phyloP scores from a whole-genome alignment of 2,888 invertebrate species.

The Dyspetes luteomarginatus region DNA sequence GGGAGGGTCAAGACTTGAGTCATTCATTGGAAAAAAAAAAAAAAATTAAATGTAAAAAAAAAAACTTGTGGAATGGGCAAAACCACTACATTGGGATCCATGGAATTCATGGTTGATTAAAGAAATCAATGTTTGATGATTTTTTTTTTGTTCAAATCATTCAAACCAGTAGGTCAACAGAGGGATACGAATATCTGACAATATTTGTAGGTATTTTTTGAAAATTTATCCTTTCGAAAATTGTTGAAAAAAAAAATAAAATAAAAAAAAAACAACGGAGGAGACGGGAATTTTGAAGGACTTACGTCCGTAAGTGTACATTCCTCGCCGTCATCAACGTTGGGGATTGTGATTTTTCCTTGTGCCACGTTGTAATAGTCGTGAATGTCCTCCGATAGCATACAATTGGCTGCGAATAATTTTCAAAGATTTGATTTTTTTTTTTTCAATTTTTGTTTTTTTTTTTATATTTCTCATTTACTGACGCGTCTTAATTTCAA shows the following conservation, averaged over 20 bases:
- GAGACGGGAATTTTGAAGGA: slow-evolving; percentile 76
- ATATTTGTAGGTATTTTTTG: background rate
- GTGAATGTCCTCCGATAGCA: slow-evolving; percentile 94
- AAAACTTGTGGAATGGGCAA: slow-evolving; percentile 45
- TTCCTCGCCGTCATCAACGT: slow-evolving; percentile 98
- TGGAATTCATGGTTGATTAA: background rate
- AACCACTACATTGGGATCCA: slow-evolving; percentile 33
- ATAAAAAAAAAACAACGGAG: background rate
- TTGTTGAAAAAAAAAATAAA: slow-evolving; percentile 46
- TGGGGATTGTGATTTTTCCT: slow-evolving; percentile 98
- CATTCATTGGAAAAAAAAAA: too few relatives aligned
- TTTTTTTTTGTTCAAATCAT: background rate
- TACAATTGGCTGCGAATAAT: slow-evolving; percentile 88
- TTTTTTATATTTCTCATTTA: background rate
- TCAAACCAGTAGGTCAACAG: background rate
- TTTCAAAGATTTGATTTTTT: slow-evolving; percentile 36
- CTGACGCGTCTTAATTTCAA: background rate
- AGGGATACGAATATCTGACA: background rate
- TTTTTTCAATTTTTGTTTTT: too few relatives aligned
- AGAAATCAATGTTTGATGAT: slow-evolving; percentile 11
- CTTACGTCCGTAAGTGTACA: slow-evolving; percentile 95
- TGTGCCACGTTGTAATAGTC: slow-evolving; percentile 98
- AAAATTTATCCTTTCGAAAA: slow-evolving; percentile 13
- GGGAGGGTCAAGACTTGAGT: slow-evolving; percentile 7
- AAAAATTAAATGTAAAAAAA: slow-evolving; percentile 51